phyloP scores from a whole-genome alignment of 2,797 vertebrate species.

The Acrossocheilus fasciatus region DNA sequence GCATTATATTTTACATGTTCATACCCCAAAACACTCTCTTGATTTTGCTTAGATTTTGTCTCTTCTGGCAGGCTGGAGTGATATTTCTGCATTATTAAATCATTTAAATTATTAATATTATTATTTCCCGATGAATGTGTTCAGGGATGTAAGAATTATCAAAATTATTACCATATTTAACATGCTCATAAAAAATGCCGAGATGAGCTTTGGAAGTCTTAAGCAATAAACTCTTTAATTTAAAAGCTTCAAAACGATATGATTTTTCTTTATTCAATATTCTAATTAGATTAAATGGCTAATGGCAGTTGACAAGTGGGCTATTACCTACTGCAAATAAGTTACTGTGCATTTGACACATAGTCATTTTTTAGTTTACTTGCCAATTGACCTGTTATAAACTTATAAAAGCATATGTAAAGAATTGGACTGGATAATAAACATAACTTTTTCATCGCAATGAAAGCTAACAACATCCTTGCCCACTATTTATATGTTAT shows the following conservation, averaged over 20 bases:
- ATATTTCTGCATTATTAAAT: not conserved
- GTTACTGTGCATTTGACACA: not conserved
- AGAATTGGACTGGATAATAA: conserved; percentile 51
- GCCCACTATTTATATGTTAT: conserved; percentile 52
- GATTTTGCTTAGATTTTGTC: not conserved
- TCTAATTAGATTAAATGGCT: conserved; percentile 4
- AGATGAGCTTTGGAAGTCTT: conserved; percentile 61
- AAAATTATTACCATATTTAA: not conserved
- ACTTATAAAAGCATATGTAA: conserved; percentile 6
- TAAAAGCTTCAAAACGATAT: conserved; percentile 57
- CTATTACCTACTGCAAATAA: not conserved
- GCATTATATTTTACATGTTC: not conserved
- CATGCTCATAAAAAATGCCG: conserved; percentile 32
- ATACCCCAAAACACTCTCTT: not conserved
- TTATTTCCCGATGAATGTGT: not conserved
- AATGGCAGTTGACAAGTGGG: not conserved
- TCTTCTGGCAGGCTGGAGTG: not conserved
- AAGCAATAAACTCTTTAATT: conserved; percentile 71
- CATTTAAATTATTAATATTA: not conserved
- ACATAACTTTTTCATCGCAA: conserved; percentile 71
- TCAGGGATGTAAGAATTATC: not conserved
- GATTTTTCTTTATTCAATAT: not conserved
- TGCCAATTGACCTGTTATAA: conserved; percentile 1
- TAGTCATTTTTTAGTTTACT: not conserved
- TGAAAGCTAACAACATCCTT: conserved; percentile 46